Base-by-base conservation (phyloP, 1,140 invertebrate genomes). In the Acromyrmex charruanus region DNA sequence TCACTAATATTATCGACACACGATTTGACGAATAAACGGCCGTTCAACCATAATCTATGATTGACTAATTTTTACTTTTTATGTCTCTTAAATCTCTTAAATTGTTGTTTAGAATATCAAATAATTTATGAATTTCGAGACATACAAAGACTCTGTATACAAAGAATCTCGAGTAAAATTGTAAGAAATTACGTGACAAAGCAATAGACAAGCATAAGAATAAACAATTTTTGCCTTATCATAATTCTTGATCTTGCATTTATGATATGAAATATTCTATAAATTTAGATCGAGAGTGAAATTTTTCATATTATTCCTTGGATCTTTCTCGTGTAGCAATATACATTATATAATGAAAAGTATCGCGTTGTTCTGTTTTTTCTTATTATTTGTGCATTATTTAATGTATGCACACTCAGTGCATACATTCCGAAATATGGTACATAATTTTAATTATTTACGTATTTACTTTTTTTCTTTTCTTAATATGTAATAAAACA, bases 391-490 rank as follows among this genome's bases (percentile, higher is more conserved):
- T 35, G 69, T 85, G 28, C 49, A 75, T 25, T 87, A 75, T 14
- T 87, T 80, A n/a, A 16, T 65, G 51, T 21, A 21, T 21, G 21
- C 21, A 21, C 21, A 21, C 21, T 21, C 21, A 21, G 21, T 21
- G 0, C 21, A 21, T 51, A 87, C 21, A n/a, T 86, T 53, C 82
- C 80, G 3, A 49, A 87, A 75, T 87, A 87, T n/a, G 86, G 86
- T 87, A 85, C 16, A 39, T 55, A 86, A 85, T 16, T 49, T 72
- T 3, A 12, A 44, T 44, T 59, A 75, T 35, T 74, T n/a, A 12
- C n/a, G 0, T 51, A 53, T 55, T 31, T 9, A 18, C 10, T 58
- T 58, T 35, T 35, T 31, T 66, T 3, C 35, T 6, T 66, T 5
- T 18, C 7, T 65, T 3, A 21, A 31, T 75, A 2, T 55, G 1